phyloP scores from a whole-genome alignment of 1,140 invertebrate species.

The Papilio polyxenes region DNA sequence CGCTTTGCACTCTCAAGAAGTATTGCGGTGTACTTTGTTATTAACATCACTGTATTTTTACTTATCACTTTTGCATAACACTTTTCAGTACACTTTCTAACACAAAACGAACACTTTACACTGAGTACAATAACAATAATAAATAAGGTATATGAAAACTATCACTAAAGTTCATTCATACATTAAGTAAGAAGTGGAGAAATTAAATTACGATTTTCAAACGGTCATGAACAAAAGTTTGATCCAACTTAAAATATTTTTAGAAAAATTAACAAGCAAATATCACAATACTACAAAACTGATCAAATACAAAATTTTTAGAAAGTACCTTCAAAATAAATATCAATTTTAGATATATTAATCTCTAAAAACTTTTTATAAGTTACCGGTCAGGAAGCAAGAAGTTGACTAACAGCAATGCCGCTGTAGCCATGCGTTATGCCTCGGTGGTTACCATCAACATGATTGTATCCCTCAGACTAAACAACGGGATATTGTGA shows the following conservation, averaged over 20 bases:
- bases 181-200: not conserved
- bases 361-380: conserved; percentile 25
- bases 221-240: not conserved
- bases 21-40: conserved; percentile 78
- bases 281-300: not conserved
- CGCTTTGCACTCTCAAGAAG: conserved; percentile 77
- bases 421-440: conserved; percentile 51
- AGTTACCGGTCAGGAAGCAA: conserved; percentile 48
- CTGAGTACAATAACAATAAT: not conserved
- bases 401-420: conserved; percentile 49
- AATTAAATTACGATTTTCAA: not conserved
- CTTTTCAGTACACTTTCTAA: conserved; percentile 6
- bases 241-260: not conserved
- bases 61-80: conserved; percentile 49
- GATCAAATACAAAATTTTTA: not conserved
- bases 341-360: not conserved
- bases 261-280: not conserved
- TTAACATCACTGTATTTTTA: conserved; percentile 66
- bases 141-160: not conserved
- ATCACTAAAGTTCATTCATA: not conserved
- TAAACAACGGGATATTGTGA: conserved; percentile 72
- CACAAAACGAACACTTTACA: not conserved
- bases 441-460: conserved; percentile 59
- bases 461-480: conserved; percentile 62
- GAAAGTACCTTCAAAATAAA: no score